A percentile compares a stretch with the other conserved stretches of the same genome.
Evolutionary conservation across 2,888 invertebrate species (phyloP).

Genomic region (Dynastes maya): DNA sequence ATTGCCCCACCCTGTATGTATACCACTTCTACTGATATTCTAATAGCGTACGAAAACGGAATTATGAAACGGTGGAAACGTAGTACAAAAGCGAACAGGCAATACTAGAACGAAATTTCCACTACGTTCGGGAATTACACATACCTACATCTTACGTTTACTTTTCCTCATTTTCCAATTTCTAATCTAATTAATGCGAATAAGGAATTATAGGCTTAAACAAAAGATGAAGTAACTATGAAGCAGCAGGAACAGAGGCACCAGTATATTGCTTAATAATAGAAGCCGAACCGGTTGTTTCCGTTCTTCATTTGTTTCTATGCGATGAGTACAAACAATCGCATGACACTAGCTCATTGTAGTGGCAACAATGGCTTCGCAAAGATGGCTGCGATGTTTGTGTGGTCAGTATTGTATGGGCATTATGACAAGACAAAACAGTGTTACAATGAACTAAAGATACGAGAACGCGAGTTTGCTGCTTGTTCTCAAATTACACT

Average conservation of each 20-base stretch:
- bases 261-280: constrained; percentile 64
- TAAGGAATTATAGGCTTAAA: constrained; percentile 62
- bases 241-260: constrained; percentile 53
- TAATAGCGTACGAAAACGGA: neutral
- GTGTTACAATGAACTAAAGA: constrained; percentile 63
- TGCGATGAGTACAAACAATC: constrained; percentile 67
- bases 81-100: constrained; percentile 35
- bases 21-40: neutral
- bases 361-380: constrained; percentile 64
- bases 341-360: constrained; percentile 67
- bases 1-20: no score
- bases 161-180: constrained; percentile 60
- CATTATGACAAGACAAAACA: constrained; percentile 65
- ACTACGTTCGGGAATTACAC: constrained; percentile 53
- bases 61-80: no score
- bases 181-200: constrained; percentile 65
- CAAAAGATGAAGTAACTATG: constrained; percentile 62
- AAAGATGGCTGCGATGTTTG: constrained; percentile 65
- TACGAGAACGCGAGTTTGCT: constrained; percentile 58
- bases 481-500: constrained; percentile 60
- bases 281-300: constrained; percentile 66
- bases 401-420: constrained; percentile 65
- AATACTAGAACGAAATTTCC: constrained; percentile 48
- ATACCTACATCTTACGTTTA: neutral
- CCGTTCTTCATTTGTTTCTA: constrained; percentile 68